Evolutionary conservation across 2,797 vertebrate genomes (phyloP).

Genomic region (Argentina silus): DNA sequence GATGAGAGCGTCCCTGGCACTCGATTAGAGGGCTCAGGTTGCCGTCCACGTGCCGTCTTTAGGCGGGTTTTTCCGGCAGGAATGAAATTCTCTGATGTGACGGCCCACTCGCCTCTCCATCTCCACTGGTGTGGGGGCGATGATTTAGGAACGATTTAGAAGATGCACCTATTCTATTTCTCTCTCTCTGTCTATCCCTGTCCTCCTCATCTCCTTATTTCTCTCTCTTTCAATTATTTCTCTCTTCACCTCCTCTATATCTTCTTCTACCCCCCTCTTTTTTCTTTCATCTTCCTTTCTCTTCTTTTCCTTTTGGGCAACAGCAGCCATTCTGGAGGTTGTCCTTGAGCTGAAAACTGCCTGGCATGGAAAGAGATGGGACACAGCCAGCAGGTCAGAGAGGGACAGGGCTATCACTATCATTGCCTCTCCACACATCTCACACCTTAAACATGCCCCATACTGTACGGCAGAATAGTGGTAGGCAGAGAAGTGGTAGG

Average conservation of each 20-base stretch:
- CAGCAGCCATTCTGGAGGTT: slow-evolving; percentile 23
- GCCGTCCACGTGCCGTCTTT: slow-evolving; percentile 21
- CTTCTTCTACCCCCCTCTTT: neutral
- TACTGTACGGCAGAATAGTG: neutral
- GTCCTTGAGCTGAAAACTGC: slow-evolving; percentile 38
- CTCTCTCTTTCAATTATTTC: slow-evolving; percentile 11
- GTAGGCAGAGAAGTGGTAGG: neutral
- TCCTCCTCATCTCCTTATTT: slow-evolving; percentile 8
- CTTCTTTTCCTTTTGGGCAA: slow-evolving; percentile 10
- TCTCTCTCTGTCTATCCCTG: neutral
- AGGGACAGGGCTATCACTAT: neutral
- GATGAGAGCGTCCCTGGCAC: slow-evolving; percentile 33
- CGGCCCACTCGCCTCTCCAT: slow-evolving; percentile 13
- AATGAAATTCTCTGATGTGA: slow-evolving; percentile 15
- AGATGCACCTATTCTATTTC: slow-evolving; percentile 2
- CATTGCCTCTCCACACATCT: neutral
- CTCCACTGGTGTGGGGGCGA: neutral
- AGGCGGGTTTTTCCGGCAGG: slow-evolving; percentile 12
- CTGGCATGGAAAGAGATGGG: neutral
- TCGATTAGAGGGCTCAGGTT: slow-evolving; percentile 36
- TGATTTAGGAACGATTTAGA: neutral
- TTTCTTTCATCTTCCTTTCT: neutral
- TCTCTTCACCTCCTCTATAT: neutral
- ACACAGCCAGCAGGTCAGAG: neutral
- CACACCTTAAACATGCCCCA: neutral